Evolutionary conservation across 2,113 vertebrate genomes (phyloP).

Genomic region (Prietella phreatophila): DNA sequence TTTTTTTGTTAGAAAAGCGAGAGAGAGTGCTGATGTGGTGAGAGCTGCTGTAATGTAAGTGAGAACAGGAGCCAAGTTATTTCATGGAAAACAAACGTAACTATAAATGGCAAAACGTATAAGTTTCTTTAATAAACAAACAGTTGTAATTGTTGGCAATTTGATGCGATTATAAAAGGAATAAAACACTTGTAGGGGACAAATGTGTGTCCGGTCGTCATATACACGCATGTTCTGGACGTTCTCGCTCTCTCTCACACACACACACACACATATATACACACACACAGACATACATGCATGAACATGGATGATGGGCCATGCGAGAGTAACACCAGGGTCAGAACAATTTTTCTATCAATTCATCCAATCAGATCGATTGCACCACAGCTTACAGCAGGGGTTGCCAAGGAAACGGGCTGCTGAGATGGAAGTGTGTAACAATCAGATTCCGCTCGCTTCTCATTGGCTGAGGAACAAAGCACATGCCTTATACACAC

Average conservation of each 20-base stretch:
- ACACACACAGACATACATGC: not conserved
- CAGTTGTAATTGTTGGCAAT: too few relatives aligned
- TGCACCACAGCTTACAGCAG: not conserved
- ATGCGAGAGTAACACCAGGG: not conserved
- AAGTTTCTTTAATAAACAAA: too few relatives aligned
- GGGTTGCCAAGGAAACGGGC: constrained; percentile 4
- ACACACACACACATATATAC: not conserved
- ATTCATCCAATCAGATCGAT: not conserved
- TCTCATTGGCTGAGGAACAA: not conserved
- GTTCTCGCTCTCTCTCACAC: too few relatives aligned
- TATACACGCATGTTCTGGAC: not conserved
- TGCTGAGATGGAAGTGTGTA: not conserved
- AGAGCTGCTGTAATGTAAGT: too few relatives aligned
- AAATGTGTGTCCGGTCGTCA: not conserved
- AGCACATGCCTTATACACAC: not conserved
- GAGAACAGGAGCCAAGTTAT: too few relatives aligned
- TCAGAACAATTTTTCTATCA: not conserved
- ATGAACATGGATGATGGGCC: not conserved
- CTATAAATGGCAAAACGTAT: too few relatives aligned
- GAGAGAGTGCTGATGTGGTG: too few relatives aligned
- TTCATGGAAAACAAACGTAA: too few relatives aligned
- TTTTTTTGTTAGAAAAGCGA: too few relatives aligned
- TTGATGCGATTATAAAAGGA: too few relatives aligned
- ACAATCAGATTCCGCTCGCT: not conserved
- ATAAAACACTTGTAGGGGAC: too few relatives aligned